Conservation (phyloP, 2,888 invertebrate genomes). For the Agrotis exclamationis region DNA sequence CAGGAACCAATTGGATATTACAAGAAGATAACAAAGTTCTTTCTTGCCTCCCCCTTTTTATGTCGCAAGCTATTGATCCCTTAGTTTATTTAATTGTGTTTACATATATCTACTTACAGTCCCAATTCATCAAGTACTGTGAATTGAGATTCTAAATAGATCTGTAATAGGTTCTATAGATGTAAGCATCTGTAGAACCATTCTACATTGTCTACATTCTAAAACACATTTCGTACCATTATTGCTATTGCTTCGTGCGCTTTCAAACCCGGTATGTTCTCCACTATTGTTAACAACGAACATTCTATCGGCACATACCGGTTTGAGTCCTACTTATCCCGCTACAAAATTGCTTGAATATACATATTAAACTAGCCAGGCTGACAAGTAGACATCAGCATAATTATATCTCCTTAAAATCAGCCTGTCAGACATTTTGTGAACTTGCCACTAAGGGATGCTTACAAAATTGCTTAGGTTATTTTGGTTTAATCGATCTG, state of each 20-base stretch:
- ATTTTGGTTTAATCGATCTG: conserved; percentile 11
- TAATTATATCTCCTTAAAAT: conserved; percentile 50
- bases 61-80: too few relatives aligned
- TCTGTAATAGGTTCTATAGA: too few relatives aligned
- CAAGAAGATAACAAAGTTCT: too few relatives aligned
- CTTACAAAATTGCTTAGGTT: conserved; percentile 16
- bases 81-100: too few relatives aligned
- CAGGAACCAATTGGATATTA: too few relatives aligned
- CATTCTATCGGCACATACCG: conserved; percentile 16
- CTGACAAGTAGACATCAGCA: conserved; percentile 24
- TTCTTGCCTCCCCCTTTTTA: too few relatives aligned
- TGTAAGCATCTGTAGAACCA: too few relatives aligned
- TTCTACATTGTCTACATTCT: neutral
- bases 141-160: too few relatives aligned
- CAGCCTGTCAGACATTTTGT: conserved; percentile 25
- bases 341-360: conserved; percentile 29
- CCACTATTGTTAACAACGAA: conserved; percentile 35
- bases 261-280: conserved; percentile 18
- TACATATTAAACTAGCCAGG: conserved; percentile 43
- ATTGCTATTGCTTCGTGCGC: conserved; percentile 2
- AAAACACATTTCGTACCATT: neutral
- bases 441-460: conserved; percentile 35
- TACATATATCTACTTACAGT: too few relatives aligned
- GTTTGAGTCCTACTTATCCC: conserved; percentile 44
- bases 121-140: too few relatives aligned